Evolutionary conservation across 2,888 invertebrate species (phyloP).

Genomic region (Idaea aversata): DNA sequence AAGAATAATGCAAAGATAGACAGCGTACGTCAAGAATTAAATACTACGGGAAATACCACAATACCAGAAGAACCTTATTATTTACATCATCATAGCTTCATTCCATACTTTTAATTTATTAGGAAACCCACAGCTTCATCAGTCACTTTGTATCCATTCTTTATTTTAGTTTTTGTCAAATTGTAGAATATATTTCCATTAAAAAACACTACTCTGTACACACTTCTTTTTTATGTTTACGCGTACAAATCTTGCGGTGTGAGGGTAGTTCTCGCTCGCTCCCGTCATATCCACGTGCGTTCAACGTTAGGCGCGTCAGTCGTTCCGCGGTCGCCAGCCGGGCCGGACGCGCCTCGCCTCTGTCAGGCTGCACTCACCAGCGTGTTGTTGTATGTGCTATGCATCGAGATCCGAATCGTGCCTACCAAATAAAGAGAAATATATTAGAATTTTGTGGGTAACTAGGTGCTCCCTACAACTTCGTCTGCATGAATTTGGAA

Average conservation of each 20-base stretch:
- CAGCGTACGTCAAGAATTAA: too few relatives aligned
- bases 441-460: conserved; percentile 10
- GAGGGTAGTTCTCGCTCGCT: conserved; percentile 38
- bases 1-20: too few relatives aligned
- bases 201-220: not conserved
- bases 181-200: not conserved
- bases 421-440: conserved; percentile 44
- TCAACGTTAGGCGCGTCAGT: conserved; percentile 46
- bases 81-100: not conserved
- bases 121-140: not conserved
- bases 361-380: conserved; percentile 67
- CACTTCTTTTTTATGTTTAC: conserved; percentile 25
- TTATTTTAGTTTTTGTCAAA: not conserved
- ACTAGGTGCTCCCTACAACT: conserved; percentile 16
- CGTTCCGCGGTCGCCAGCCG: conserved; percentile 44
- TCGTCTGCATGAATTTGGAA: not conserved
- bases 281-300: conserved; percentile 34
- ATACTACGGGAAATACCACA: too few relatives aligned
- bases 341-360: conserved; percentile 53
- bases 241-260: conserved; percentile 72
- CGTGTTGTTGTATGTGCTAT: conserved; percentile 75
- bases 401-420: conserved; percentile 73
- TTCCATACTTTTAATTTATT: not conserved
- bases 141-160: not conserved
- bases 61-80: not conserved